Evolutionary conservation across 1,140 invertebrate genomes (phyloP), one percentile per base, ranked within the genome.

Genomic region (Dinoponera quadriceps): DNA sequence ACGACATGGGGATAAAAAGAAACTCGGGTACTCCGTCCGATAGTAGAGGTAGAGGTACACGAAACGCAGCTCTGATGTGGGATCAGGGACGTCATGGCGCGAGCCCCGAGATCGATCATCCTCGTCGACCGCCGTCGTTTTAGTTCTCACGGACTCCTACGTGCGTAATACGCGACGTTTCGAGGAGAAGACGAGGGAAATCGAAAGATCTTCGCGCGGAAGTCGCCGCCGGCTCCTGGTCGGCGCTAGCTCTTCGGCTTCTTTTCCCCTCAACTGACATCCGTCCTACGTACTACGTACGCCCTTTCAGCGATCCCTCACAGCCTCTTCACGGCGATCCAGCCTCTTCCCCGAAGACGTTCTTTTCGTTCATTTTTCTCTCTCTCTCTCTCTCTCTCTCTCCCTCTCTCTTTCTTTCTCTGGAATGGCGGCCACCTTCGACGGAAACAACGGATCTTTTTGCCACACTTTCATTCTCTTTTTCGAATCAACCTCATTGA

Each of bases 141-240:
- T 72, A 55, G 18, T 77, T 83, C 72, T 78, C 80, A 83, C 66
- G n/a, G 66, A 86, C 65, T 87, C 69, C n/a, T 66, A 83, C 62
- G 51, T 38, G 44, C 33, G 38, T 44, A 66, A 29, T 54, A 85
- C 77, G 66, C 51, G 68, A 57, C 9, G 18, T 83, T 68, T 22
- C 25, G 62, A 86, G 73, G 73, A 78, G 54, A 86, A 83, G 71
- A 87, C 65, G 84, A 87, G 71, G 57, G 49, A 48, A 83, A 77
- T 83, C 57, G 72, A 78, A 73, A 51, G 48, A 68, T 83, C 48
- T 55, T 57, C 57, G 77, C 14, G 27, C 44, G 38, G 22, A 74
- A 62, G 14, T 75, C 44, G 20, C 33, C 54, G 69, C n/a, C 54
- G 18, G 22, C 51, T 78, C 22, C 68, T 78, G 57, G 29, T n/a